Percentiles rank a stretch among this genome's conserved stretches.
Conservation (phyloP, 2,113 vertebrate genomes). For the Coreoperca whiteheadi region DNA sequence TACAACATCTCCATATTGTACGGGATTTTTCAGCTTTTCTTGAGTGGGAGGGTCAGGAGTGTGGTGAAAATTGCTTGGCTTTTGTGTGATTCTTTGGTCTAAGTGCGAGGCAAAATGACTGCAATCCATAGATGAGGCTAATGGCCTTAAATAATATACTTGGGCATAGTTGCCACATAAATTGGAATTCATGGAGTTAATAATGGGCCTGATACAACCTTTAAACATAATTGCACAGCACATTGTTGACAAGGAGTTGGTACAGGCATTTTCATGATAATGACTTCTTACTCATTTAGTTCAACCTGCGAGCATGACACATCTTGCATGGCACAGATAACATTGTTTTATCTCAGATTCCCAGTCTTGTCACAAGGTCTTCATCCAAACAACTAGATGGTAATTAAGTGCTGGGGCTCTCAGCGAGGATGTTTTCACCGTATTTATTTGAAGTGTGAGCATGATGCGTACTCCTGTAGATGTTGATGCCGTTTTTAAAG, state of each 20-base stretch:
- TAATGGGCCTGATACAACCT: constrained; percentile 71
- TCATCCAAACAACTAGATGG: constrained; percentile 69
- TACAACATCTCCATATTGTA: constrained; percentile 58
- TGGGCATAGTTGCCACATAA: constrained; percentile 47
- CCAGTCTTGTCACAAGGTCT: constrained; percentile 61
- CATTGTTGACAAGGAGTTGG: constrained; percentile 65
- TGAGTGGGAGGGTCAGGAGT: constrained; percentile 60
- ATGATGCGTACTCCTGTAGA: constrained; percentile 27
- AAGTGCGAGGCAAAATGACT: constrained; percentile 64
- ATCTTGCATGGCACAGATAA: constrained; percentile 68
- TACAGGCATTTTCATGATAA: constrained; percentile 55
- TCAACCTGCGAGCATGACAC: constrained; percentile 66
- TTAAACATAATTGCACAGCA: constrained; percentile 68
- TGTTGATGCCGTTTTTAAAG: constrained; percentile 49
- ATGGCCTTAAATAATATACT: constrained; percentile 75
- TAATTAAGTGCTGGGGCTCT: constrained; percentile 69
- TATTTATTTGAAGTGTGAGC: constrained; percentile 61
- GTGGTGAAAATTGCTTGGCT: constrained; percentile 64
- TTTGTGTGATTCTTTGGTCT: constrained; percentile 67
- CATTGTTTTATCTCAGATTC: constrained; percentile 74
- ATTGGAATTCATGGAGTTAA: constrained; percentile 74
- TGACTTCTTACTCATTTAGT: constrained; percentile 59
- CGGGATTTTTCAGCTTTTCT: constrained; percentile 68
- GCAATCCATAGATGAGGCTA: constrained; percentile 70
- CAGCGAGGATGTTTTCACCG: constrained; percentile 59